Evolutionary conservation across 2,113 vertebrate species (phyloP).

Genomic region (Neotoma lepida): DNA sequence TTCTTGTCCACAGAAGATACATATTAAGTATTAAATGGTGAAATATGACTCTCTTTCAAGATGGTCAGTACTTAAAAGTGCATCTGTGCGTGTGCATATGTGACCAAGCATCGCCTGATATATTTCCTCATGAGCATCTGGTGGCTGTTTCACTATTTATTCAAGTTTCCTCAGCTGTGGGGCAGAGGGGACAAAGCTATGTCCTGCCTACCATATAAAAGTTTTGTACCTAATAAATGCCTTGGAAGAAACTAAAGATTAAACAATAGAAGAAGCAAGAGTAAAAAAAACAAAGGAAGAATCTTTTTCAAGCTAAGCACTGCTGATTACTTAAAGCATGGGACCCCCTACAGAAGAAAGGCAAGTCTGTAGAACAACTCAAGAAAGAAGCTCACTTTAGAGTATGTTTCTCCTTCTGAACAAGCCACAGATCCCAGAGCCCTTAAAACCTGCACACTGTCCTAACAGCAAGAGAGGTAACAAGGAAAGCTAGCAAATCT

Average conservation of each 20-base stretch:
- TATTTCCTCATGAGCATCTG: not conserved
- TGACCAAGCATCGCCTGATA: not conserved
- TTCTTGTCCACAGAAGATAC: not conserved
- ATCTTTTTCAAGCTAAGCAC: not conserved
- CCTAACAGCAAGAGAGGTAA: not conserved
- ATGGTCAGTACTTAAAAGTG: not conserved
- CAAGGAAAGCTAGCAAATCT: not conserved
- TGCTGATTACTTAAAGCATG: slow-evolving; percentile 5
- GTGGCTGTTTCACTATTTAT: not conserved
- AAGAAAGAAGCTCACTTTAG: not conserved
- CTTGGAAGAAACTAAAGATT: slow-evolving; percentile 10
- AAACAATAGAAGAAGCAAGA: not conserved
- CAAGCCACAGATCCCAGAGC: not conserved
- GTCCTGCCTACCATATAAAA: not conserved
- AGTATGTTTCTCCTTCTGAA: not conserved
- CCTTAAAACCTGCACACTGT: not conserved
- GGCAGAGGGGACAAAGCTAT: not conserved
- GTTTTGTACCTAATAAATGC: slow-evolving; percentile 22
- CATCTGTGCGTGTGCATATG: not conserved
- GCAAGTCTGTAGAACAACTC: not conserved
- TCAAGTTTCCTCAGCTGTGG: not conserved
- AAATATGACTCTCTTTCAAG: not conserved
- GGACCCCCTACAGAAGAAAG: not conserved
- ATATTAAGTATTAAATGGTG: not conserved
- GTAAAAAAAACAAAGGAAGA: slow-evolving; percentile 23